A percentile compares a stretch with the other conserved stretches of the same genome.
phyloP scores from a whole-genome alignment of 2,113 vertebrate species.

The Ahaetulla prasina region DNA sequence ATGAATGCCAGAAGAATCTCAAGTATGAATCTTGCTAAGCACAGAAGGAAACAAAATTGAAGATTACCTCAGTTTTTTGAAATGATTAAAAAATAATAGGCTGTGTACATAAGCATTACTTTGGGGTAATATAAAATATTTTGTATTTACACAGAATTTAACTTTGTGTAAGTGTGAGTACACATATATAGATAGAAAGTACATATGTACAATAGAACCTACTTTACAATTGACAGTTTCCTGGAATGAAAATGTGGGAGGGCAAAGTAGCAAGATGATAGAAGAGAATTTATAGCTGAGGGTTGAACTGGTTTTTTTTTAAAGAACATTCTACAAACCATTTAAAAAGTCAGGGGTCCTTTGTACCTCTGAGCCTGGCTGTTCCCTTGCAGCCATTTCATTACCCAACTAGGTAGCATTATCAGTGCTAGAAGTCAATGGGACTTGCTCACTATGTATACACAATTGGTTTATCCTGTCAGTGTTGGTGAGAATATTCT shows the following conservation, averaged over 20 bases:
- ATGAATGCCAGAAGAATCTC: neutral
- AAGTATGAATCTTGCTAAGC: neutral
- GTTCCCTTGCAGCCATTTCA: too few species aligned
- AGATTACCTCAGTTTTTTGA: neutral
- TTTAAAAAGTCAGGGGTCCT: neutral
- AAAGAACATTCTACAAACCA: neutral
- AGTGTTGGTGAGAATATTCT: too few species aligned
- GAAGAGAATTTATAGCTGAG: neutral
- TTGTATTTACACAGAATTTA: neutral
- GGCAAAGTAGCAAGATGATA: neutral
- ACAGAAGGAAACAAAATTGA: neutral
- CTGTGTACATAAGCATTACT: neutral
- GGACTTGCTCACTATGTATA: too few species aligned
- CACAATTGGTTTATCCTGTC: too few species aligned
- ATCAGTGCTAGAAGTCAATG: too few species aligned
- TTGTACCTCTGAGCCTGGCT: neutral
- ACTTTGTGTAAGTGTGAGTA: neutral
- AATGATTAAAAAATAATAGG: neutral
- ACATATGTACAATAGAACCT: neutral
- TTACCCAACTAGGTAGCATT: too few species aligned
- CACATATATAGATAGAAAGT: neutral
- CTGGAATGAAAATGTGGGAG: neutral
- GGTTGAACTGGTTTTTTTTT: neutral
- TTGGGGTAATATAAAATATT: neutral
- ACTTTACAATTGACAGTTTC: neutral